These are phyloP conservation scores for Lissonota sp. DNA, from an alignment of 2,888 invertebrate species.

Conservation along the genomic window DNA sequence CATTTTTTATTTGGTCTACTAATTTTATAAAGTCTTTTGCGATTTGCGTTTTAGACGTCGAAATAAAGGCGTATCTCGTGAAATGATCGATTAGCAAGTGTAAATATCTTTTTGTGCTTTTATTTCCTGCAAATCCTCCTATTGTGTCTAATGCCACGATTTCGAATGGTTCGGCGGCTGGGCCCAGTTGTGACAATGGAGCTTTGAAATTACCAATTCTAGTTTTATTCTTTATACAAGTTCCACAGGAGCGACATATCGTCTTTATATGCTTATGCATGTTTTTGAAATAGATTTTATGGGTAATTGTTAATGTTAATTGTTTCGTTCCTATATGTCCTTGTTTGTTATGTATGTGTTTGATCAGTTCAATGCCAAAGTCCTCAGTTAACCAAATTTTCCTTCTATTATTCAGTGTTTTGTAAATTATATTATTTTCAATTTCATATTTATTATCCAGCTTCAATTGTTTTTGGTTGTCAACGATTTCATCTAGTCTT, in stretches of 20 bases:
- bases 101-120: slow-evolving; percentile 71
- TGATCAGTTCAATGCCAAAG: slow-evolving; percentile 59
- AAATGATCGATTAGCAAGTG: slow-evolving; percentile 71
- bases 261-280: slow-evolving; percentile 42
- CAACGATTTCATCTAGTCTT: slow-evolving; percentile 30
- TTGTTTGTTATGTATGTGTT: slow-evolving; percentile 44
- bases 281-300: slow-evolving; percentile 34
- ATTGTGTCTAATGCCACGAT: slow-evolving; percentile 56
- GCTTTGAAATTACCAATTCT: slow-evolving; percentile 61
- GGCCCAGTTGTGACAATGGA: slow-evolving; percentile 36
- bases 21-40: slow-evolving; percentile 68
- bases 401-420: slow-evolving; percentile 58
- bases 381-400: slow-evolving; percentile 60
- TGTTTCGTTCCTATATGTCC: slow-evolving; percentile 58
- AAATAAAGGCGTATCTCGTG: slow-evolving; percentile 17
- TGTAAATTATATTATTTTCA: slow-evolving; percentile 57
- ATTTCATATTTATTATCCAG: slow-evolving; percentile 41
- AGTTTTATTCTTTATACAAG: slow-evolving; percentile 70
- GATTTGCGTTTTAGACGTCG: slow-evolving; percentile 68
- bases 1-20: slow-evolving; percentile 63
- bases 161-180: slow-evolving; percentile 26
- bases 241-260: slow-evolving; percentile 22
- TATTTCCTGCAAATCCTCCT: slow-evolving; percentile 70
- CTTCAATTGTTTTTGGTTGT: slow-evolving; percentile 50
- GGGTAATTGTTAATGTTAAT: slow-evolving; percentile 33